Evolutionary conservation across 2,888 invertebrate genomes (phyloP).

Genomic region (Brenthis ino): DNA sequence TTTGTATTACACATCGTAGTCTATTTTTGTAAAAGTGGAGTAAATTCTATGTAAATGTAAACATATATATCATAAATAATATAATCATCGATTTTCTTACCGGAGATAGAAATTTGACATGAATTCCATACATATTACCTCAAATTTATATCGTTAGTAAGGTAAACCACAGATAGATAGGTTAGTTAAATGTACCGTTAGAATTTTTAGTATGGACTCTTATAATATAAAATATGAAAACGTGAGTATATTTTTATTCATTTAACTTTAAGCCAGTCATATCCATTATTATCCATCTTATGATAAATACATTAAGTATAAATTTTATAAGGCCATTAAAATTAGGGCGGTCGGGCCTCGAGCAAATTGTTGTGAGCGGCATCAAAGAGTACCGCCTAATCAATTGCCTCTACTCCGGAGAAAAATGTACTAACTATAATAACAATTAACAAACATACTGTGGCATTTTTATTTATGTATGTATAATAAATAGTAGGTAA

Average conservation of each 20-base stretch:
- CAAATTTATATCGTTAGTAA: no score
- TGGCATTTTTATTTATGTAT: conserved; percentile 17
- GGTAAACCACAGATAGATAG: no score
- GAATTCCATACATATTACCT: not conserved
- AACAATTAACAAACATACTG: conserved; percentile 38
- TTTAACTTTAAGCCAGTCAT: conserved; percentile 14
- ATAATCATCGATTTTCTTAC: no score
- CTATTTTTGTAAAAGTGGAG: no score
- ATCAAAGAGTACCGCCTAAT: conserved; percentile 77
- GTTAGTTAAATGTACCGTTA: no score
- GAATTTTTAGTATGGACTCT: no score
- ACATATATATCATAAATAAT: no score
- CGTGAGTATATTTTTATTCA: no score
- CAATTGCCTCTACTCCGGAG: conserved; percentile 63
- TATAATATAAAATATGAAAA: no score
- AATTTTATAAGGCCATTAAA: conserved; percentile 82
- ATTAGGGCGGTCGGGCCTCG: conserved; percentile 80
- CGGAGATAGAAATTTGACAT: not conserved
- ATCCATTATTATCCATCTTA: conserved; percentile 59
- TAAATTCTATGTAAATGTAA: no score
- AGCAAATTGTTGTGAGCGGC: conserved; percentile 80
- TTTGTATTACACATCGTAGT: no score
- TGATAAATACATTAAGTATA: conserved; percentile 82
- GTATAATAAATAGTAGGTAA: conserved; percentile 11
- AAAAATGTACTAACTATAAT: conserved; percentile 42